Base-by-base conservation (phyloP, 2,797 vertebrate genomes). In the Poliocrania exsul region DNA sequence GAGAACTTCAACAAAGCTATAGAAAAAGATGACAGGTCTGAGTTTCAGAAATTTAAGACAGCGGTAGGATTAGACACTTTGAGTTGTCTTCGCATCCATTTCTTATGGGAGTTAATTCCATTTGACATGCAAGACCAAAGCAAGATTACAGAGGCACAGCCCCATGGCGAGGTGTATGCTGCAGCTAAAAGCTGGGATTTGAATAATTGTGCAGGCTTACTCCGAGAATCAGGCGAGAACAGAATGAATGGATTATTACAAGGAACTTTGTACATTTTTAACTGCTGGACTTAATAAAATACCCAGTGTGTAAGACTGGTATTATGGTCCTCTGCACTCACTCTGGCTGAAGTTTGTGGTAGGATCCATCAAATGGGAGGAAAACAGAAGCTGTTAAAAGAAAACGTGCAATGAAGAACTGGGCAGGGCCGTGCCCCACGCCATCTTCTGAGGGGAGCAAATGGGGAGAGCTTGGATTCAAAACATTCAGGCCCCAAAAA, bases 181-280 rank as follows among this genome's bases (percentile, higher is more conserved):
- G 99, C 98, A 99, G 99, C 99, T 99, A 99, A 99, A 99, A 99
- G 99, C 99, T 98, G 97, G 98, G 99, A 99, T 99, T 99, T 99
- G 99, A 99, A 99, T 99, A 99, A 99, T 99, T 99, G 98, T 99
- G 98, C 98, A 99, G 98, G 98, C 99, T 99, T 99, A 99, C 98
- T 97, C 98, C 98, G 98, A 98, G 98, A 99, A 99, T 99, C 99
- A 99, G 98, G 98, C 98, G 94, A 98, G 98, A 99, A 99, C 99
- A 99, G 99, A 99, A 99, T 99, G 98, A 99, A 99, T 99, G 98
- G 99, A 99, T 99, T 99, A 99, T 99, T 98, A 98, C 97, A 98
- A 98, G 98, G 97, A 98, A 98, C 98, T 98, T 98, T 98, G 98
- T 98, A 98, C 97, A 97, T 98, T 98, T 98, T 98, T 98, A 98